Evolutionary conservation across 2,797 vertebrate species (phyloP), one percentile per base, ranked within the genome.

Genomic region (Enteromius afrohamiltoni): DNA sequence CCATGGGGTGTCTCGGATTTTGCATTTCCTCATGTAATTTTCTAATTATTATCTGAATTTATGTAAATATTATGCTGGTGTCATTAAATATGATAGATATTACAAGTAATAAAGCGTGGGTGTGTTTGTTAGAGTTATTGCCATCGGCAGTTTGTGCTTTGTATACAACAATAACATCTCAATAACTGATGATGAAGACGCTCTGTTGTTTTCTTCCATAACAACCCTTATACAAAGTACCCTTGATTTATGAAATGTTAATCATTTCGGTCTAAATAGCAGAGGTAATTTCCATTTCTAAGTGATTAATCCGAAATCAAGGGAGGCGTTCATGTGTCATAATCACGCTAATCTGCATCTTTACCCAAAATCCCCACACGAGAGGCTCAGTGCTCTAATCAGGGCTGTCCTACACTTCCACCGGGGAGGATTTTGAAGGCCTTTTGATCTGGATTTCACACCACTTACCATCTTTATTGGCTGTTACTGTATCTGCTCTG

Each of bases 311-410:
- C 76, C 13, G 7, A 37, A 84, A 85, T 82, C 45, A 62, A 84
- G 83, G 67, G 40, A 83, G 65, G 51, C 26, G 23, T 68, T 84
- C 42, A 37, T 83, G 77, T 77, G 71, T 82, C 34, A 78, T 87
- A 84, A 88, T 88, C 82, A 80, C 34, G 47, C 79, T 88, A 84
- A 87, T 88, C 84, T 85, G 74, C 82, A 79, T 87, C 77, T 78
- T 85, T 83, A 84, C 78, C 49, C 67, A 40, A 78, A 87, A 37
- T 65, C 80, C 85, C 62, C 45, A 10, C 40, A 82, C 29, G 73
- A 60, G 71, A 73, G 45, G 23, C 82, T 51, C 21, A 16, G 29
- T 70, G 26, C 67, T 81, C 42, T 55, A 79, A 86, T 82, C 75
- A 55, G 86, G 62, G 73, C 21, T 77, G 80, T 68, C 82, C 49